Evolutionary conservation across 2,797 vertebrate species (phyloP).

Genomic region (Leptoclinus maculatus): DNA sequence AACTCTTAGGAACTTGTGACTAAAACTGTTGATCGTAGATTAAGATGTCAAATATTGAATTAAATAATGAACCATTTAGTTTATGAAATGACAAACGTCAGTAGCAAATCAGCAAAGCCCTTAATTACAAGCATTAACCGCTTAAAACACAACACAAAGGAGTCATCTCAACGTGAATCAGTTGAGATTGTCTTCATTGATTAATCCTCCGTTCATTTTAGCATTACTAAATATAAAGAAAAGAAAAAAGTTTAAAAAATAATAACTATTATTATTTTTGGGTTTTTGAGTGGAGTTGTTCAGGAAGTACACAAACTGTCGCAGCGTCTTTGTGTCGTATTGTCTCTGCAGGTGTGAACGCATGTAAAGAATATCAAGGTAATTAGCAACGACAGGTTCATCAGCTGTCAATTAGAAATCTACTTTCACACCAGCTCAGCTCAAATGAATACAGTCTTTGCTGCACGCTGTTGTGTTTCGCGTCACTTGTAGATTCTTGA

Average conservation of each 20-base stretch:
- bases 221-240: background rate
- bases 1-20: background rate
- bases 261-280: no score
- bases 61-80: background rate
- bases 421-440: background rate
- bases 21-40: background rate
- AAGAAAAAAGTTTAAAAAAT: background rate
- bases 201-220: background rate
- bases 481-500: background rate
- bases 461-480: background rate
- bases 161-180: background rate
- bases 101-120: background rate
- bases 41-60: background rate
- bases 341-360: slow-evolving; percentile 17
- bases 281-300: slow-evolving; percentile 3
- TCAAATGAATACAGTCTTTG: background rate
- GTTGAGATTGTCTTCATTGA: background rate
- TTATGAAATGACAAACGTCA: background rate
- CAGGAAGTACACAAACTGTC: slow-evolving; percentile 6
- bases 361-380: background rate
- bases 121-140: background rate
- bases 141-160: background rate
- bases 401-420: background rate
- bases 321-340: slow-evolving; percentile 3
- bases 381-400: slow-evolving; percentile 3